Base-by-base conservation (phyloP, 1,140 invertebrate genomes). In the Drosophila cardini region DNA sequence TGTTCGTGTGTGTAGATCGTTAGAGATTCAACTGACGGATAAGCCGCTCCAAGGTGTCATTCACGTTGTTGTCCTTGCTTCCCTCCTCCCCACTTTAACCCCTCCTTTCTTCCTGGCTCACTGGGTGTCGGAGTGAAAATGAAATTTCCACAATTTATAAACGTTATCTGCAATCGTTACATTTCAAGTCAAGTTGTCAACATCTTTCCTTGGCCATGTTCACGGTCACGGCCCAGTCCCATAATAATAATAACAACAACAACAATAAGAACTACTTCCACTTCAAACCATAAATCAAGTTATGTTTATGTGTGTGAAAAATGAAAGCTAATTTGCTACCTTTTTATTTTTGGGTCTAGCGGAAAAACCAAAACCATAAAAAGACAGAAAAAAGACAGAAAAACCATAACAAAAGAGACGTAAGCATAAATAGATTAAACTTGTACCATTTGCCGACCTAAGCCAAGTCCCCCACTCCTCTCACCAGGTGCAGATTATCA, bases 131-230 rank as follows among this genome's bases (percentile, higher is more conserved):
- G 38, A 55, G 34, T 55, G 52, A 73, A 87, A 87, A 87, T 87
- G 80, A 84, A 80, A 87, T 89, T 89, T 84, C 57, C 64, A 90
- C 85, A 89, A 89, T 89, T 89, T 89, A 90, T 89, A 90, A 84
- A 81, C 75, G 71, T 73, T 72, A 80, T 78, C 77, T 78, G 69
- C 65, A 76, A 64, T 63, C 56, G 64, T 57, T 60, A 57, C 34
- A 8, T 72, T 40, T 76, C 34, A 18, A 30, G 26, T 42, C 32
- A 76, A 72, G 34, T 78, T 84, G 80, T 84, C 80, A 78, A 74
- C 76, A 42, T 50, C 46, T 69, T 60, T 30, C 26, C 52, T 15
- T 26, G 81, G 46, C 67, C 75, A 52, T 82, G 78, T 67, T 82
- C 67, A 71, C n/a, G 64, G 72, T 74, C 72, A 70, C 26, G 65